These are phyloP conservation scores for Ciconia stormi DNA, from an alignment of 2,113 vertebrate genomes.

Conservation along the genomic window DNA sequence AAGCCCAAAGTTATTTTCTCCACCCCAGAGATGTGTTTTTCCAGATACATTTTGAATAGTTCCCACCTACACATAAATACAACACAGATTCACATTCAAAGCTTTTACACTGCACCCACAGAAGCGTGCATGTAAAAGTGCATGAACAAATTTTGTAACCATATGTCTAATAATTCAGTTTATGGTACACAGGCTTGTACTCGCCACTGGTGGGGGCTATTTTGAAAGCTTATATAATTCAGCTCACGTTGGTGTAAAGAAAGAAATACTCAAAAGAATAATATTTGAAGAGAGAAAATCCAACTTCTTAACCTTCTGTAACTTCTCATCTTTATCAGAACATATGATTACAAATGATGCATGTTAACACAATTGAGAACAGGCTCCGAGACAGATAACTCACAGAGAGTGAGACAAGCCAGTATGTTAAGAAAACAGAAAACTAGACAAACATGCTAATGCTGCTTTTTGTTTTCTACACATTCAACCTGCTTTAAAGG, in stretches of 20 bases:
- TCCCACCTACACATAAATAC: no score
- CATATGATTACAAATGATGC: neutral
- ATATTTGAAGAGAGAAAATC: neutral
- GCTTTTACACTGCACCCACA: no score
- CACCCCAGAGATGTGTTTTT: no score
- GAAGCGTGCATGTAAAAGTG: no score
- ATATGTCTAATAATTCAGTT: no score
- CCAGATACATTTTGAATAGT: no score
- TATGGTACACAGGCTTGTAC: no score
- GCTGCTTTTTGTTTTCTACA: slow-evolving; percentile 1
- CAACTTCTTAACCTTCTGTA: neutral
- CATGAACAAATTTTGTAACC: no score
- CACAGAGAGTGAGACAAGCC: neutral
- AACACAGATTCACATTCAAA: no score
- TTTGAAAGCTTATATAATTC: no score
- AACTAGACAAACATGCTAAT: slow-evolving; percentile 23
- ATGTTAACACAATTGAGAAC: neutral
- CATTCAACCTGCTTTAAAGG: neutral
- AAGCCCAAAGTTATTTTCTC: no score
- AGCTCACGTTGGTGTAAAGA: neutral
- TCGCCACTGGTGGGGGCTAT: no score
- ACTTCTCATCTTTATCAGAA: neutral
- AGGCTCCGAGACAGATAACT: neutral
- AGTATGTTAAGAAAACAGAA: neutral
- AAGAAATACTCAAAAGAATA: neutral